phyloP scores from a whole-genome alignment of 2,797 vertebrate genomes.

The Sebastes itinus region DNA sequence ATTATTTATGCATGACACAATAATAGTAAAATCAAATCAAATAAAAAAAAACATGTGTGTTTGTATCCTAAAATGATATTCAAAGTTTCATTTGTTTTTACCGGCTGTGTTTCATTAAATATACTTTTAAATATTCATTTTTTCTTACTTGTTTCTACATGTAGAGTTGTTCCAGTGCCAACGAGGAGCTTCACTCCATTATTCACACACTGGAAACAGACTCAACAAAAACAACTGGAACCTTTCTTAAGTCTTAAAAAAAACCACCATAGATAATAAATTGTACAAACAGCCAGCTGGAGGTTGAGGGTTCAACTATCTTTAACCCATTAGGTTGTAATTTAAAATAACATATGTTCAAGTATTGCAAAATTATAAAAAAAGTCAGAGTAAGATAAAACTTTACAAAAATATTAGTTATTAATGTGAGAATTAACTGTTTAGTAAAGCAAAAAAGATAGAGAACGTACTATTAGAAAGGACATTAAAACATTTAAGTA shows the following conservation, averaged over 20 bases:
- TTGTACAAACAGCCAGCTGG: not conserved
- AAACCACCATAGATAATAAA: not conserved
- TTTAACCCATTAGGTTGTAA: not conserved
- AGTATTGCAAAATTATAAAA: not conserved
- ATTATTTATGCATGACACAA: too few species aligned
- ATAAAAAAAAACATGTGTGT: not conserved
- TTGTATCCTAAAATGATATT: not conserved
- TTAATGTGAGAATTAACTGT: not conserved
- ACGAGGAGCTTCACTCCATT: slow-evolving; percentile 33
- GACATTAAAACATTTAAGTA: not conserved
- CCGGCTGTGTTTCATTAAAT: not conserved
- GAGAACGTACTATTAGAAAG: not conserved
- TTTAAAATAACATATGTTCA: not conserved
- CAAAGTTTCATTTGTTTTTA: not conserved
- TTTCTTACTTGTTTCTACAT: slow-evolving; percentile 55
- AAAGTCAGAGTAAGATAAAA: not conserved
- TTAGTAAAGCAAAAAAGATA: not conserved
- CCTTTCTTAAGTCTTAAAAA: not conserved
- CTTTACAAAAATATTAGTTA: not conserved
- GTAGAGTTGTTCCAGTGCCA: slow-evolving; percentile 41
- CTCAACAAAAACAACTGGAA: slow-evolving; percentile 25
- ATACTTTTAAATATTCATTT: not conserved
- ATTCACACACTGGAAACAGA: slow-evolving; percentile 49
- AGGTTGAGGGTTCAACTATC: not conserved
- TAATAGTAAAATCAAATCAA: too few species aligned